A percentile compares a stretch with the other conserved stretches of the same genome.
Evolutionary conservation across 2,797 vertebrate genomes (phyloP).

Genomic region (Sitta carolinensis): DNA sequence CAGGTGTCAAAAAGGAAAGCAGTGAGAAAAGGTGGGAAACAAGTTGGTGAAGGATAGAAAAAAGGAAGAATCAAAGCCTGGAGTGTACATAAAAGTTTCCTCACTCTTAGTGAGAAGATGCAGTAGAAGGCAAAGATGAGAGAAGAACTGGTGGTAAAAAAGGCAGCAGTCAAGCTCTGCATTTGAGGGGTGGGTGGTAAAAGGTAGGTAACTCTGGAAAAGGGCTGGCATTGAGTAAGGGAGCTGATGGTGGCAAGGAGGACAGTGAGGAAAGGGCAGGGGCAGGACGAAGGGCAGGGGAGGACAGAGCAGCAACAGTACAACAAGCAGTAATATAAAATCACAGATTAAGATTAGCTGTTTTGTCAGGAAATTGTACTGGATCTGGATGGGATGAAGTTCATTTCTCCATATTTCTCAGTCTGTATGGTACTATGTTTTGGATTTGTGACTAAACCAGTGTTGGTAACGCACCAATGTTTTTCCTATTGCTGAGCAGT

Average conservation of each 20-base stretch:
- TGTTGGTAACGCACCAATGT: background rate
- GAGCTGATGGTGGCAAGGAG: background rate
- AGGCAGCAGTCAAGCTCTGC: background rate
- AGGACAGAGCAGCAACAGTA: background rate
- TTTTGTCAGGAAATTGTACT: background rate
- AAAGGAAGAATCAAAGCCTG: background rate
- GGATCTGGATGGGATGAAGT: background rate
- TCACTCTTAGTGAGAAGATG: background rate
- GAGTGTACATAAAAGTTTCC: background rate
- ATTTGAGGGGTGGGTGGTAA: background rate
- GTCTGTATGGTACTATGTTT: fast-evolving
- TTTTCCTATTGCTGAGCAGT: background rate
- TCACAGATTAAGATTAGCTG: background rate
- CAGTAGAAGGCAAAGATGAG: background rate
- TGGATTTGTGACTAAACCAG: background rate
- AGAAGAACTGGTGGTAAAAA: background rate
- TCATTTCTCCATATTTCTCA: background rate
- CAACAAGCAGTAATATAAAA: background rate
- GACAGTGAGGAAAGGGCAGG: background rate
- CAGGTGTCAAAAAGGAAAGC: background rate
- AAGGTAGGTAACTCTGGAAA: background rate
- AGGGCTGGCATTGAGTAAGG: too few species aligned
- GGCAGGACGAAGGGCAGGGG: background rate
- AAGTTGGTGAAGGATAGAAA: background rate
- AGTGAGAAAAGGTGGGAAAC: background rate